Base-by-base conservation (phyloP, 1,140 invertebrate species). In the Asbolus verrucosus region DNA sequence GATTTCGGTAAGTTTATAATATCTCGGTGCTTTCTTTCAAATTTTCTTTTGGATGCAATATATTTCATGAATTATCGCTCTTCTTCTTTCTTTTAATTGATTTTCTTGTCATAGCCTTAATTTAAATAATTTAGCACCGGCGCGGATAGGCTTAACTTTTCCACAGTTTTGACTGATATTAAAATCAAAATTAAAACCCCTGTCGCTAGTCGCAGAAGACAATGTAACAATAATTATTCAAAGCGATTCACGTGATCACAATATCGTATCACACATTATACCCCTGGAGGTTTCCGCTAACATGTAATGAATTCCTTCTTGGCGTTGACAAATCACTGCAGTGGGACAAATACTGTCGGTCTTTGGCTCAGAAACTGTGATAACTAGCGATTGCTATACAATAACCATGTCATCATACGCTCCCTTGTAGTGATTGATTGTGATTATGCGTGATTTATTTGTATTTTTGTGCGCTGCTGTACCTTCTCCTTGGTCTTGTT, bases 311-410 rank as follows among this genome's bases (percentile, higher is more conserved):
- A 75, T 75, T 75, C 70, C 65, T 69, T 30, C 62, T 62, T 75
- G 74, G 72, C 74, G 74, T 75, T 75, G 74, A 75, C 74, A 75
- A 75, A 75, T 75, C 74, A 71, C 72, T 73, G 65, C 72, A 73
- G 67, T 70, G 71, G 74, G 72, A 72, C 74, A 74, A 75, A 70
- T 71, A 70, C 67, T 74, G 38, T 27, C 36, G 62, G 60, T 67
- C 59, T 65, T 67, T 63, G 54, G 36, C 68, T 39, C 50, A 19
- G 31, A 33, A 65, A 50, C 21, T 50, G 36, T 39, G 16, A 41
- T 70, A 65, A 63, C 41, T 36, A n/a, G 31, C 9, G 31, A 68
- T 41, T 24, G 59, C 68, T 30, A 31, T 31, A 59, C 46, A 41
- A 68, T 60, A 65, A 68, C 36, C 4, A 39, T 68, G 66, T 68